Base-by-base conservation (phyloP, 2,797 vertebrate species). In the Lateolabrax maculatus region DNA sequence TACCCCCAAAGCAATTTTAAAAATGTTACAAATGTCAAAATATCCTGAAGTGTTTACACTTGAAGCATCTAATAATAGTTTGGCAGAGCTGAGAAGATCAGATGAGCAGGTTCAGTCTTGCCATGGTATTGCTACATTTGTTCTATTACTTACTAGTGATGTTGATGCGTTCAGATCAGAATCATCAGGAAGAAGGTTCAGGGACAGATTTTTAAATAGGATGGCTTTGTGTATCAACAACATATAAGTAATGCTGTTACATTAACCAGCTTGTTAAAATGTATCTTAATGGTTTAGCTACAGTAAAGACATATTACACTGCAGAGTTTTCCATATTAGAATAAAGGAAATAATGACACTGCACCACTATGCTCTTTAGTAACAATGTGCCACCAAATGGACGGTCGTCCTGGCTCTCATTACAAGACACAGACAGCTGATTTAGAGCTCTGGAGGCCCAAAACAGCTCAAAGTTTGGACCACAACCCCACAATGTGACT, bases 11-110 rank as follows among this genome's bases (percentile, higher is more conserved):
- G 27, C 52, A 43, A 31, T 77, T 66, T 58, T 2, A 56, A 70
- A 81, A 58, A 74, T 72, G 21, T 43, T 66, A 21, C 21, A 57
- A 52, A 51, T 71, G 66, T 74, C 52, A 68, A 49, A 49, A 72
- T 74, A 43, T 64, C 31, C 41, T n/a, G 10, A 41, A 52, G 67
- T 46, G 39, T 12, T 49, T 48, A 18, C n/a, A 55, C 58, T 41
- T 44, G 9, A 1, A 56, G 8, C 27, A 39, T 66, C 51, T 71
- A 56, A 75, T 75, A 52, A 57, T 34, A 51, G 62, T 21, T 49
- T 19, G 0, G 19, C 61, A 70, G 75, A 74, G 37, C 36, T 39
- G 48, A 69, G 52, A 72, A 37, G 15, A 44, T n/a, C 2, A 6
- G 15, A 57, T 29, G 71, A 58, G 46, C 77, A 58, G 31, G 69